phyloP scores from a whole-genome alignment of 2,888 invertebrate genomes.

The Adelognathus sp. region DNA sequence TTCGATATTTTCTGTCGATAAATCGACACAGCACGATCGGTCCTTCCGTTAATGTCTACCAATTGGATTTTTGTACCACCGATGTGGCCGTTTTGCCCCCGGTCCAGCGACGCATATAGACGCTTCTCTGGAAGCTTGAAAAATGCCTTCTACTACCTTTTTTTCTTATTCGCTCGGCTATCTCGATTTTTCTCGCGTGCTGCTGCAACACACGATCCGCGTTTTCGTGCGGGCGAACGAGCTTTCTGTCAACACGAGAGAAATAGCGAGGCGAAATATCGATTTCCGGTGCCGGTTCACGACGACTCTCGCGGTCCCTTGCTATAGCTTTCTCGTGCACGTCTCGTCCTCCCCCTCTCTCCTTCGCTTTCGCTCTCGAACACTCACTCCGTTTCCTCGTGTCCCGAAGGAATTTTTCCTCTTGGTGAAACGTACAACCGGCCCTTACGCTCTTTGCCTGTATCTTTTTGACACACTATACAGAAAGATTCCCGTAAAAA shows the following conservation, averaged over 20 bases:
- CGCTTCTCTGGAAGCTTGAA: not conserved
- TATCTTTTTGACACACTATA: not conserved
- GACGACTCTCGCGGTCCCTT: no score
- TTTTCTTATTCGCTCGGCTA: not conserved
- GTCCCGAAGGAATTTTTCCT: conserved; percentile 46
- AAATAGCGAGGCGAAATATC: conserved; percentile 47
- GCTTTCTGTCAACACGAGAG: conserved; percentile 40
- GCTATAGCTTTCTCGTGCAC: no score
- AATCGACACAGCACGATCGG: not conserved
- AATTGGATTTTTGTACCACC: not conserved
- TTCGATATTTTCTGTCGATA: not conserved
- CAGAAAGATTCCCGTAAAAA: not conserved
- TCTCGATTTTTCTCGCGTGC: not conserved
- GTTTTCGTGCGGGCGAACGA: conserved; percentile 12
- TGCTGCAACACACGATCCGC: not conserved
- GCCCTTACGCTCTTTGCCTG: conserved; percentile 7
- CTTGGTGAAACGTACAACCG: conserved; percentile 39
- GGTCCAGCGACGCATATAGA: not conserved
- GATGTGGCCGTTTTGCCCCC: not conserved
- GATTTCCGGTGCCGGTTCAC: conserved; percentile 39
- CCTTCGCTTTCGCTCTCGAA: not conserved
- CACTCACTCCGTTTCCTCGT: conserved; percentile 17
- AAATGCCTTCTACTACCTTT: not conserved
- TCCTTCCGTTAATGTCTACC: not conserved
- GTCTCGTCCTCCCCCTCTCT: not conserved